Percentiles rank a stretch among this genome's conserved stretches.
Conservation (phyloP, 2,888 invertebrate species). For the Epinotia demarniana region DNA sequence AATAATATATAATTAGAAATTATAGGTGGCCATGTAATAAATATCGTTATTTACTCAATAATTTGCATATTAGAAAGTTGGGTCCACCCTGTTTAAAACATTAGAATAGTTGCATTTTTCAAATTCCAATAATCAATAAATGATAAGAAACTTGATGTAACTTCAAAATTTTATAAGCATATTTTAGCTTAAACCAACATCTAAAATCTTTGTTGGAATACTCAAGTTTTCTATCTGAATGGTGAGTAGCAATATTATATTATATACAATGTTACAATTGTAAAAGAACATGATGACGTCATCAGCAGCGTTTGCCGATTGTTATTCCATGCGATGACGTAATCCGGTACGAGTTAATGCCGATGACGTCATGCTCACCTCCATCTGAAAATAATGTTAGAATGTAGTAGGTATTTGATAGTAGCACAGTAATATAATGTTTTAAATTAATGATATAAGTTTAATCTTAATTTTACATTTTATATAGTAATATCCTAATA, state of each 20-base stretch:
- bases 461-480: neutral
- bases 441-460: neutral
- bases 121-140: neutral
- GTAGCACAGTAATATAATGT: neutral
- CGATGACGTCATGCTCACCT: constrained; percentile 70
- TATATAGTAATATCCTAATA: neutral
- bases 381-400: constrained; percentile 43
- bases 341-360: constrained; percentile 64
- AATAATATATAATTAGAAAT: neutral
- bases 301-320: constrained; percentile 57
- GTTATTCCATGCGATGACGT: constrained; percentile 73
- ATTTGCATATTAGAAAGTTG: neutral
- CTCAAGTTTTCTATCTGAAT: neutral
- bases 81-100: neutral
- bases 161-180: too few relatives aligned
- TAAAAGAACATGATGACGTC: constrained; percentile 55
- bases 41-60: neutral
- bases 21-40: neutral
- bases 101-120: neutral
- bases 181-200: too few relatives aligned
- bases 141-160: too few relatives aligned
- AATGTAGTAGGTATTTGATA: constrained; percentile 21
- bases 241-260: neutral
- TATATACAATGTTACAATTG: constrained; percentile 19
- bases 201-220: neutral